phyloP scores from a whole-genome alignment of 1,140 invertebrate species.

The Drosophila pseudoobscura region DNA sequence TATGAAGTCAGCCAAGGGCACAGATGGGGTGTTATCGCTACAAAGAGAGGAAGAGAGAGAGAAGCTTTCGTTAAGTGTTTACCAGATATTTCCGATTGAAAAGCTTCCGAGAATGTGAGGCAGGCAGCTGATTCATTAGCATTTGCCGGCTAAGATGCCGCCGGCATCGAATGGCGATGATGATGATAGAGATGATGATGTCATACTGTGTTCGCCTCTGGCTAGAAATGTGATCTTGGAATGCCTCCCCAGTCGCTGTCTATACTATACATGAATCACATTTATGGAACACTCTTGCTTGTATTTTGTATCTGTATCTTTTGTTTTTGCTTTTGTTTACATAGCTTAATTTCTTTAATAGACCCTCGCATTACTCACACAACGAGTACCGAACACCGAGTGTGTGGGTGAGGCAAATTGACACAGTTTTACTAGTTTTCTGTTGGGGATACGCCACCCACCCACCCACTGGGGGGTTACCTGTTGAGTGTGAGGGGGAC shows the following conservation, averaged over 20 bases:
- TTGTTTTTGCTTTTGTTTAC: conserved; percentile 27
- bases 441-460: conserved; percentile 1
- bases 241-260: conserved; percentile 16
- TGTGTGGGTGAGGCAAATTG: conserved; percentile 52
- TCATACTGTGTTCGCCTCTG: conserved; percentile 40
- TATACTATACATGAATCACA: background rate
- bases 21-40: conserved; percentile 51
- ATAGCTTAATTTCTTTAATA: conserved; percentile 56
- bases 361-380: conserved; percentile 56
- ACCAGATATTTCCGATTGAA: conserved; percentile 32
- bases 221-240: conserved; percentile 49
- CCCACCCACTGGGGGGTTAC: conserved; percentile 27
- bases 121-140: conserved; percentile 65
- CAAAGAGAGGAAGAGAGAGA: background rate
- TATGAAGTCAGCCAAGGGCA: conserved; percentile 60
- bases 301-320: conserved; percentile 6
- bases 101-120: background rate
- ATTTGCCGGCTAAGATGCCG: conserved; percentile 33
- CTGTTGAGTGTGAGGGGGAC: conserved; percentile 44
- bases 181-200: conserved; percentile 45
- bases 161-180: conserved; percentile 23
- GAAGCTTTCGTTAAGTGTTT: conserved; percentile 18
- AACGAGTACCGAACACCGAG: conserved; percentile 10
- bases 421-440: conserved; percentile 55
- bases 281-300: conserved; percentile 10